Percentiles rank a stretch among this genome's conserved stretches.
These are phyloP conservation scores for Hermetia illucens DNA, from an alignment of 1,140 invertebrate genomes.

Conservation along the genomic window DNA sequence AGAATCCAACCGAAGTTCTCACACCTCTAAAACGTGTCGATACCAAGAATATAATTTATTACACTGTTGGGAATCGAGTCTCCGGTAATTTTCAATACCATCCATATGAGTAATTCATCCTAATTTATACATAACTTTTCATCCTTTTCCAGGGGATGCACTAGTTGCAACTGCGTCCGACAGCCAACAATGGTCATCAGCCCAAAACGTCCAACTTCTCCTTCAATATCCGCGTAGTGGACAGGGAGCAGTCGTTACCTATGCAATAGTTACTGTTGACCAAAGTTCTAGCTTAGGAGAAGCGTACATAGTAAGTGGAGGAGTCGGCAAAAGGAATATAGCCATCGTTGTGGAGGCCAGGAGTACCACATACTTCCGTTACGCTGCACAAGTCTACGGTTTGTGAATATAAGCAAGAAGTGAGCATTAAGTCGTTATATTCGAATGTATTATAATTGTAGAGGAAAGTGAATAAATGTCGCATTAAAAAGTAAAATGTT, in stretches of 20 bases:
- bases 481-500: too few species aligned
- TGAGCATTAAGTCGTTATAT: too few species aligned
- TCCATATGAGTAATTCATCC: too few species aligned
- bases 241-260: conserved; percentile 3
- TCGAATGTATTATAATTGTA: too few species aligned
- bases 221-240: conserved; percentile 2
- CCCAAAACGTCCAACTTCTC: conserved; percentile 2
- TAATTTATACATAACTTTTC: too few species aligned
- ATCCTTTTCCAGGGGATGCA: conserved; percentile 2
- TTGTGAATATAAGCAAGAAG: too few species aligned
- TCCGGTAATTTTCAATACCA: too few species aligned
- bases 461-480: too few species aligned
- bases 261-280: conserved; percentile 1
- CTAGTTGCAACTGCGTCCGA: conserved; percentile 1
- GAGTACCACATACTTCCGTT: conserved; percentile 1
- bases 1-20: too few species aligned
- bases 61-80: too few species aligned
- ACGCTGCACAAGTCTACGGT: conserved; percentile 4
- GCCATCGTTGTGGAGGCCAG: conserved; percentile 1
- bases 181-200: not conserved
- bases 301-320: conserved; percentile 2
- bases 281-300: conserved; percentile 3
- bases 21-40: too few species aligned
- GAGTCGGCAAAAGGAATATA: conserved; percentile 2
- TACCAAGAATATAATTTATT: too few species aligned